A percentile compares a stretch with the other conserved stretches of the same genome.
Conservation (phyloP, 2,113 vertebrate species). For the Kryptolebias marmoratus region DNA sequence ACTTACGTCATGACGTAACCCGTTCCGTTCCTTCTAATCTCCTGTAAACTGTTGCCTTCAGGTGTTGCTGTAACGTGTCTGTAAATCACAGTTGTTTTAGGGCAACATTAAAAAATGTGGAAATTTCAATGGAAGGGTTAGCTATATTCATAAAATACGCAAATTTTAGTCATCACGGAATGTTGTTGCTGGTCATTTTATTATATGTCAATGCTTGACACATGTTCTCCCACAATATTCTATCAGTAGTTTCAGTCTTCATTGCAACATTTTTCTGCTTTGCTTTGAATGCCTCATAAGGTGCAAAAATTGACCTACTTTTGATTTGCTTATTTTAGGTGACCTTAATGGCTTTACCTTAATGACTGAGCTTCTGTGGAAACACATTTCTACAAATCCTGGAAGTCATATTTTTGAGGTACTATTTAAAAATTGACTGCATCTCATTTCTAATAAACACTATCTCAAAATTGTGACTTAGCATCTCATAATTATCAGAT, state of each 20-base stretch:
- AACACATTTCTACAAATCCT: too few species aligned
- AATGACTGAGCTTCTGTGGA: not conserved
- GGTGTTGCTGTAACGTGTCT: not conserved
- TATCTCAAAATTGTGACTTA: too few species aligned
- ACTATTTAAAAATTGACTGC: too few species aligned
- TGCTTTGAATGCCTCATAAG: not conserved
- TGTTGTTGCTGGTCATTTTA: too few species aligned
- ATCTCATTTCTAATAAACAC: too few species aligned
- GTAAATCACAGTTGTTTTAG: not conserved
- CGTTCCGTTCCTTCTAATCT: not conserved
- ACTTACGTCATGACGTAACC: constrained; percentile 24
- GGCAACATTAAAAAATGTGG: not conserved
- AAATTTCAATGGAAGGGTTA: not conserved
- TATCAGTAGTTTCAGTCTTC: too few species aligned
- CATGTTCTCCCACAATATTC: too few species aligned
- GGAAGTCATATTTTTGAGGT: too few species aligned
- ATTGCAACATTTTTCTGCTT: not conserved
- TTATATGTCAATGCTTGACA: too few species aligned
- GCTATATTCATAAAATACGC: not conserved
- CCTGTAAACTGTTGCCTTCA: constrained; percentile 51
- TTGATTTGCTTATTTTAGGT: not conserved
- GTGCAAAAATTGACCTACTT: not conserved
- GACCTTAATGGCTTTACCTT: not conserved
- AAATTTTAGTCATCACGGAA: too few species aligned
- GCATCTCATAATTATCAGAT: too few species aligned